Percentiles rank a stretch among this genome's conserved stretches.
Evolutionary conservation across 2,113 vertebrate species (phyloP).

Genomic region (Nothoprocta pentlandii): DNA sequence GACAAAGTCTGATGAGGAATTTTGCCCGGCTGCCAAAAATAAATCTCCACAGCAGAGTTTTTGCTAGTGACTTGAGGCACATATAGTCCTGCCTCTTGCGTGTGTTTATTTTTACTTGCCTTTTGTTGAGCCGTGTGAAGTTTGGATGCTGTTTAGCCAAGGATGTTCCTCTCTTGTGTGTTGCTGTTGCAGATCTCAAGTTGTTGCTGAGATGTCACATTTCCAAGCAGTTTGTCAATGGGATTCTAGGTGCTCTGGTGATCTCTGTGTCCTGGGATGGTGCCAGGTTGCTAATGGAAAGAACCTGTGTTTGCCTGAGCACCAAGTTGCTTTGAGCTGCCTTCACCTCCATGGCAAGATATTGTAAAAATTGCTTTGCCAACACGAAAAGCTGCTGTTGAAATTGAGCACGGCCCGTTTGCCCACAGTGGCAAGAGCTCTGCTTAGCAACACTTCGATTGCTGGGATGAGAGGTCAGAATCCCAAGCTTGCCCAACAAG

Average conservation of each 20-base stretch:
- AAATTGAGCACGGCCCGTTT: background rate
- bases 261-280: background rate
- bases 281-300: background rate
- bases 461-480: background rate
- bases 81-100: background rate
- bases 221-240: background rate
- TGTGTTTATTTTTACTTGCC: constrained; percentile 37
- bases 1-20: constrained; percentile 47
- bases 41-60: constrained; percentile 37
- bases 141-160: background rate
- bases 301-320: background rate
- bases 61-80: constrained; percentile 23
- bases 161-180: background rate
- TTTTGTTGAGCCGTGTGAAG: constrained; percentile 25
- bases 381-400: background rate
- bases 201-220: background rate
- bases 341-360: background rate
- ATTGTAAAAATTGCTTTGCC: background rate
- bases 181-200: background rate
- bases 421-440: background rate
- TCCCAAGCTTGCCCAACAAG: background rate
- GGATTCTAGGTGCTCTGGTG: background rate
- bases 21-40: constrained; percentile 69
- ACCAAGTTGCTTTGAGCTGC: background rate
- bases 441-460: background rate